These are phyloP conservation scores for Oegoconia quadripuncta DNA, from an alignment of 2,888 invertebrate species.

Conservation along the genomic window DNA sequence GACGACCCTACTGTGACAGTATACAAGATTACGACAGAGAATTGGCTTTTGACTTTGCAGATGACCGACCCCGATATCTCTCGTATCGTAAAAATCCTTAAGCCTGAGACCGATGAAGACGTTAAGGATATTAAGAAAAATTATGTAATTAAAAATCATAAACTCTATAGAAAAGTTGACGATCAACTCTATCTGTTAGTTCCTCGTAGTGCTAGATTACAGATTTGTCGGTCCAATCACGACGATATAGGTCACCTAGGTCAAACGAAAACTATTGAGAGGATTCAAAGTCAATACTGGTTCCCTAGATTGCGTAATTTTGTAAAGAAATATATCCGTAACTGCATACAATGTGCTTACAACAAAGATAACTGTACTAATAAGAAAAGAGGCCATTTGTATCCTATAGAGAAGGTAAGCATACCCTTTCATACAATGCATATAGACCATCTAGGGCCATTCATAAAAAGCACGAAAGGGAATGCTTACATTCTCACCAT, in stretches of 20 bases:
- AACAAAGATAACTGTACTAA: slow-evolving; percentile 29
- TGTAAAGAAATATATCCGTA: slow-evolving; percentile 42
- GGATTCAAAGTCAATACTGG: slow-evolving; percentile 41
- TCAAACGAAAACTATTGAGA: slow-evolving; percentile 33
- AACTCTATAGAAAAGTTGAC: slow-evolving; percentile 8
- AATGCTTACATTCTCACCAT: slow-evolving; percentile 34
- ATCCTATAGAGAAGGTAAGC: slow-evolving; percentile 45
- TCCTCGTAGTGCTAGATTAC: slow-evolving; percentile 4
- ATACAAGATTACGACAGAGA: slow-evolving; percentile 11
- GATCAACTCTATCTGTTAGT: slow-evolving; percentile 1
- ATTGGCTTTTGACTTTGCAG: slow-evolving; percentile 14
- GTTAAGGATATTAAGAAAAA: slow-evolving; percentile 10
- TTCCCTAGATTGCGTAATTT: slow-evolving; percentile 44
- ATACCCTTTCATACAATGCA: slow-evolving; percentile 50
- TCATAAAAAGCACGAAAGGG: slow-evolving; percentile 31
- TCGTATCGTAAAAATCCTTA: slow-evolving; percentile 11
- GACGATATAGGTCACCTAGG: slow-evolving; percentile 48
- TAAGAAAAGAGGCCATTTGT: slow-evolving; percentile 31
- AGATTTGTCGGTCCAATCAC: slow-evolving; percentile 35
- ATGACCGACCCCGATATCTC: slow-evolving; percentile 13
- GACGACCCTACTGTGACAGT: neutral
- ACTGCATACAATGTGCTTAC: slow-evolving; percentile 44
- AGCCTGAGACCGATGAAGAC: slow-evolving; percentile 9
- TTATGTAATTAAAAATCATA: slow-evolving; percentile 9
- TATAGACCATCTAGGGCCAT: slow-evolving; percentile 54